Conservation (phyloP, 2,113 vertebrate species). For the Theristicus caerulescens region DNA sequence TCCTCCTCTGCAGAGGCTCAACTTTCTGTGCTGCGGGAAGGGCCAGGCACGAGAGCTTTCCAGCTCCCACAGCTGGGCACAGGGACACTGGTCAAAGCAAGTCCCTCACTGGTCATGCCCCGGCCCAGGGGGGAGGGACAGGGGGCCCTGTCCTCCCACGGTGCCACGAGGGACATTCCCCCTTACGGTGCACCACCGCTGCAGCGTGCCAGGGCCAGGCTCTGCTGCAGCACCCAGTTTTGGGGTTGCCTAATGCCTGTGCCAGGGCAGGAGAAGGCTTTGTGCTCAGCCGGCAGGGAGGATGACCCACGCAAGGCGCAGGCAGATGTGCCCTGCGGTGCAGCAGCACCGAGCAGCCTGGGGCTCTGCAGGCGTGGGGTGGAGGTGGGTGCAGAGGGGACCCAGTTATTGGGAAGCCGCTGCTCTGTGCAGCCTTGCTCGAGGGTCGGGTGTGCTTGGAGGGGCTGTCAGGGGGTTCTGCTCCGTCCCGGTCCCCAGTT, state of each 20-base stretch:
- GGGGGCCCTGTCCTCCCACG: background rate
- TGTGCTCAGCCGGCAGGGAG: background rate
- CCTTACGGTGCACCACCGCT: background rate
- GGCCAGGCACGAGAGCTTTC: background rate
- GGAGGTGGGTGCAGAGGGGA: background rate
- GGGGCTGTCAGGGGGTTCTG: background rate
- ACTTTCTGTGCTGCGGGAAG: background rate
- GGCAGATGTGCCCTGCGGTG: background rate
- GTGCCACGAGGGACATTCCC: accelerated
- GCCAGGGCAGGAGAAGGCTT: background rate
- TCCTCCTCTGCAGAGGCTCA: background rate
- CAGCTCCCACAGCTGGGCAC: background rate
- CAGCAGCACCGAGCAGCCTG: background rate
- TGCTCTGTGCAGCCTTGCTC: background rate
- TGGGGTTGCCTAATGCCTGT: background rate
- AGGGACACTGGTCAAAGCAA: background rate
- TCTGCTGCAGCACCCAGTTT: background rate
- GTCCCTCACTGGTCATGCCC: background rate
- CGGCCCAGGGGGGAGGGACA: accelerated
- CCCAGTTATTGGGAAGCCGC: background rate
- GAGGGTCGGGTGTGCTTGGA: accelerated
- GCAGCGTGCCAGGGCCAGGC: background rate
- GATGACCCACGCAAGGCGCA: accelerated
- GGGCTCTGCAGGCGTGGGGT: background rate
- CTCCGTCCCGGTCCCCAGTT: background rate